Percentiles rank a stretch among this genome's conserved stretches.
These are phyloP conservation scores for Apomyelois bistriatella DNA, from an alignment of 2,888 invertebrate species.

Conservation along the genomic window DNA sequence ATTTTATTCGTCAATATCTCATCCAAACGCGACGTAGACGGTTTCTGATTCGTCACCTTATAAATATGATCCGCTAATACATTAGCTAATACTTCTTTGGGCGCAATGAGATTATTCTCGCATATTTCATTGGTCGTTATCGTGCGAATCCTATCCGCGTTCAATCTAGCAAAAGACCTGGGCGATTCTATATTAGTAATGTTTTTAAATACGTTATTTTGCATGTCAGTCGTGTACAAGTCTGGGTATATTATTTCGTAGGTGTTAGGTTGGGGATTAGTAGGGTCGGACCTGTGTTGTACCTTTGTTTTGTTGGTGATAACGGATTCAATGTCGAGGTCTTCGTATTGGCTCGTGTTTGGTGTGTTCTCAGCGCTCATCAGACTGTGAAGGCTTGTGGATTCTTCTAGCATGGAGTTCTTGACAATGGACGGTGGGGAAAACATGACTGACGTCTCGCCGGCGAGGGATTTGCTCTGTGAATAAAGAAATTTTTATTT, in stretches of 20 bases:
- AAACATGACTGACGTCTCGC: constrained; percentile 88
- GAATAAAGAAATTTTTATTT: constrained; percentile 47
- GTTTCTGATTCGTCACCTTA: constrained; percentile 77
- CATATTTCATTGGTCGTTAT: constrained; percentile 58
- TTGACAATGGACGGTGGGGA: constrained; percentile 94
- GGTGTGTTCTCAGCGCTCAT: constrained; percentile 67
- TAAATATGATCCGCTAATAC: constrained; percentile 72
- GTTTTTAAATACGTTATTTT: constrained; percentile 49
- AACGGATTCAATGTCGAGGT: constrained; percentile 59
- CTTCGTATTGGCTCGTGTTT: constrained; percentile 52
- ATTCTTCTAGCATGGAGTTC: constrained; percentile 85
- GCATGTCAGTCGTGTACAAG: constrained; percentile 15
- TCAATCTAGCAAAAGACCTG: constrained; percentile 61
- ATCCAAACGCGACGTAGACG: constrained; percentile 67
- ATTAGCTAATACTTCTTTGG: constrained; percentile 67
- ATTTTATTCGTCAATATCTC: constrained; percentile 73
- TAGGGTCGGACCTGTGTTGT: constrained; percentile 76
- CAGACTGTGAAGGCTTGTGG: constrained; percentile 80
- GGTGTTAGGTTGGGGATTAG: constrained; percentile 64
- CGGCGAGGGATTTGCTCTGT: constrained; percentile 91
- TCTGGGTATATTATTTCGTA: constrained; percentile 23
- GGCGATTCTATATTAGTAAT: constrained; percentile 64
- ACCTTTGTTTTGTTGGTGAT: constrained; percentile 72
- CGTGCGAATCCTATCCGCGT: constrained; percentile 66
- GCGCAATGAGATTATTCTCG: constrained; percentile 62